These are phyloP conservation scores for Theocolax elegans DNA, from an alignment of 1,140 invertebrate genomes.

Conservation along the genomic window DNA sequence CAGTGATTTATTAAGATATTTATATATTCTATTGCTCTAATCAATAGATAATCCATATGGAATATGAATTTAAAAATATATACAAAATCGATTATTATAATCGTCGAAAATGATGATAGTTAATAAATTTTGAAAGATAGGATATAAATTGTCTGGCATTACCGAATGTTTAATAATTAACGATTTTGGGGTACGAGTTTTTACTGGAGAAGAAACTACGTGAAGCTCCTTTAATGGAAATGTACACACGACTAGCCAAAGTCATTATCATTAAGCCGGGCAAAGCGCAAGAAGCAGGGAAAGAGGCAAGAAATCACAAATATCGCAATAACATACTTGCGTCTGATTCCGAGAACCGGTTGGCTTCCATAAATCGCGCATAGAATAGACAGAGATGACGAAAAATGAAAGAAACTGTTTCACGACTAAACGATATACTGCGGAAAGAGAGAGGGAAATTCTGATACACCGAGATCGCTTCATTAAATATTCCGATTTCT, in stretches of 20 bases:
- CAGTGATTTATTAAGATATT: too few relatives aligned
- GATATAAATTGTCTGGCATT: too few relatives aligned
- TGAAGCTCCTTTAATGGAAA: constrained; percentile 31
- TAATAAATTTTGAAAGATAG: too few relatives aligned
- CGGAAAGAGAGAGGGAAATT: neutral
- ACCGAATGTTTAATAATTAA: too few relatives aligned
- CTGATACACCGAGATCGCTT: neutral
- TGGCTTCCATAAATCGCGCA: constrained; percentile 12
- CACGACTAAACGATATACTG: constrained; percentile 3
- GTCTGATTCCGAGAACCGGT: constrained; percentile 37
- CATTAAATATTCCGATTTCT: constrained; percentile 8
- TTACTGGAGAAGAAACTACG: constrained; percentile 16
- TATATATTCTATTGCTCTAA: too few relatives aligned
- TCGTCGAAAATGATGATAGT: too few relatives aligned
- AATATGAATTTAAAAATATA: too few relatives aligned
- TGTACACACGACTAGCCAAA: constrained; percentile 11
- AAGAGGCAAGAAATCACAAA: constrained; percentile 36
- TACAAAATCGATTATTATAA: too few relatives aligned
- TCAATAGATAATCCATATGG: too few relatives aligned
- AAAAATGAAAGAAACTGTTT: constrained; percentile 34
- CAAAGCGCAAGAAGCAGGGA: constrained; percentile 5
- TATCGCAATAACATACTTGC: constrained; percentile 34
- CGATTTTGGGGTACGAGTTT: too few relatives aligned
- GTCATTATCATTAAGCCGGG: constrained; percentile 31
- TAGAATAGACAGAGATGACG: constrained; percentile 6